Evolutionary conservation across 2,888 invertebrate genomes (phyloP).

Genomic region (Cabera pusaria): DNA sequence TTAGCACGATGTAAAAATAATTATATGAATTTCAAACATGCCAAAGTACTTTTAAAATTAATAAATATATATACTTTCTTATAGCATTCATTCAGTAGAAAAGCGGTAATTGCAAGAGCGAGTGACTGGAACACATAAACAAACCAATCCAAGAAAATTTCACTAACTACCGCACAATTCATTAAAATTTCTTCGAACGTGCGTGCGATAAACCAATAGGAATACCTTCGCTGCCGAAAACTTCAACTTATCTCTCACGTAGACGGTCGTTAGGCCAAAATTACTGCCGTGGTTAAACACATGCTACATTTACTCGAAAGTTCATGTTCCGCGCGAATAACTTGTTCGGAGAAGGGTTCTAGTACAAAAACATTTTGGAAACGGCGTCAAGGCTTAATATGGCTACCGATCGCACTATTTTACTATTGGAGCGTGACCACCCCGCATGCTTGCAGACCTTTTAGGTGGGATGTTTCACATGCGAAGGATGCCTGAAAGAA

Average conservation of each 20-base stretch:
- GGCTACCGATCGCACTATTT: constrained; percentile 35
- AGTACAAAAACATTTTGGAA: constrained; percentile 50
- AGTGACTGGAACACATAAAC: constrained; percentile 39
- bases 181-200: constrained; percentile 77
- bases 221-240: constrained; percentile 68
- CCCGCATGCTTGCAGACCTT: constrained; percentile 16
- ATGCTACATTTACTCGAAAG: constrained; percentile 80
- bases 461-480: no score
- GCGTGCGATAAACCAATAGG: constrained; percentile 72
- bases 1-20: no score
- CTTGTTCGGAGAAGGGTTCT: constrained; percentile 63
- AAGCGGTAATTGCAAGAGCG: no score
- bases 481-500: constrained; percentile 10
- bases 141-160: constrained; percentile 52
- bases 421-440: constrained; percentile 38
- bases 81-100: no score
- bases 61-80: no score
- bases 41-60: no score
- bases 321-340: constrained; percentile 74
- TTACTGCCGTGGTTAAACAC: constrained; percentile 79
- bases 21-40: no score
- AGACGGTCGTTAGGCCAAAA: constrained; percentile 75
- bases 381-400: constrained; percentile 42
- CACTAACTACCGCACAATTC: constrained; percentile 62
- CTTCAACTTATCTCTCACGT: constrained; percentile 81